Conservation (phyloP, 2,113 vertebrate genomes). For the Aegypius monachus region DNA sequence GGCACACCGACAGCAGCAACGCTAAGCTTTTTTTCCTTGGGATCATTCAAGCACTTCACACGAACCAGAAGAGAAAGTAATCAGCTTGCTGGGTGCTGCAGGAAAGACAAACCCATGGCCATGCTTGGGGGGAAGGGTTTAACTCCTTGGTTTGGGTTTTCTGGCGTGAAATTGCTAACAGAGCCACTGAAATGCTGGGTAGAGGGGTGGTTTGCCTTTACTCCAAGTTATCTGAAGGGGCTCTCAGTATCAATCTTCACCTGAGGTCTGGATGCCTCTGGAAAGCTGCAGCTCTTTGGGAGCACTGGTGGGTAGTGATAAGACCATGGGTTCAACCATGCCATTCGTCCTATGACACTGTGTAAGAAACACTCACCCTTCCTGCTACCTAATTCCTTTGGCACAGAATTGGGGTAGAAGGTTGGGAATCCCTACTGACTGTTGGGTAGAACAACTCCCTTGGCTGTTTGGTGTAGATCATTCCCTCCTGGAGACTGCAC, state of each 20-base stretch:
- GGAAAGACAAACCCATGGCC: neutral
- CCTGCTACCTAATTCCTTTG: too few relatives aligned
- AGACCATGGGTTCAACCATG: neutral
- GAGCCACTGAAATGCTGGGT: rapidly evolving
- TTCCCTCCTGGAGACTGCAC: too few relatives aligned
- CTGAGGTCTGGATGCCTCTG: neutral
- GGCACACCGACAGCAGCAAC: neutral
- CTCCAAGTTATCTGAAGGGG: neutral
- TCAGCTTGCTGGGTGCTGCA: neutral
- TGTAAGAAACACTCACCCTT: too few relatives aligned
- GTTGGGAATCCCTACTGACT: too few relatives aligned
- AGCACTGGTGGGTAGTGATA: neutral
- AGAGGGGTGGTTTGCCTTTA: neutral
- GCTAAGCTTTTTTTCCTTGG: neutral
- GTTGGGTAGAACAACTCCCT: too few relatives aligned
- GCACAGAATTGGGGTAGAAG: too few relatives aligned
- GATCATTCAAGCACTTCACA: rapidly evolving
- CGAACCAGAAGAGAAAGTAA: neutral
- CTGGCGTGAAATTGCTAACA: neutral
- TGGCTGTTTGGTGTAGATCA: too few relatives aligned
- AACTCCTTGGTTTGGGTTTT: neutral
- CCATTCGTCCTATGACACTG: too few relatives aligned
- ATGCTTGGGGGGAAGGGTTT: neutral
- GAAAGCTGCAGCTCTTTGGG: neutral
- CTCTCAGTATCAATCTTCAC: rapidly evolving